phyloP scores from a whole-genome alignment of 2,113 vertebrate genomes.

The Callionymus lyra region DNA sequence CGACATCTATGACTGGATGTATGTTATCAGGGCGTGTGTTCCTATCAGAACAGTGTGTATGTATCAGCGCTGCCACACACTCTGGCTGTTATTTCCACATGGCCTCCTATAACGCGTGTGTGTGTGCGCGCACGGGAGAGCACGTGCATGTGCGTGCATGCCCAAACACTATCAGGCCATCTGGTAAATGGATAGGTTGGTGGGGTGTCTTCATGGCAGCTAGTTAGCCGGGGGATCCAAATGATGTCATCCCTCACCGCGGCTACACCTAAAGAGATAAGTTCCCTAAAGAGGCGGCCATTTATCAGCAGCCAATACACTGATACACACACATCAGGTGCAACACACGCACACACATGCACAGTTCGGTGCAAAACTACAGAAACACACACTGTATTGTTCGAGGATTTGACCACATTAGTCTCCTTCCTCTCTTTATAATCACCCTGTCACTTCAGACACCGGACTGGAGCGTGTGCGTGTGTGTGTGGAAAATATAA shows the following conservation, averaged over 20 bases:
- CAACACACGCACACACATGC: constrained; percentile 7
- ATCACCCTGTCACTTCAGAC: constrained; percentile 31
- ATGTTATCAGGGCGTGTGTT: constrained; percentile 1
- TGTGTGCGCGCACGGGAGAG: constrained; percentile 16
- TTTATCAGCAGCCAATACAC: constrained; percentile 94
- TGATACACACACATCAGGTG: constrained; percentile 22
- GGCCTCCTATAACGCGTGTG: constrained; percentile 23
- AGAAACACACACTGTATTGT: constrained; percentile 27
- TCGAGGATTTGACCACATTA: constrained; percentile 32
- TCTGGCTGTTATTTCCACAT: constrained; percentile 97
- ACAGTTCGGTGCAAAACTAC: constrained; percentile 21
- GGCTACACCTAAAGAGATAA: constrained; percentile 97
- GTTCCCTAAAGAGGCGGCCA: constrained; percentile 98
- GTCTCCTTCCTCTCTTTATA: constrained; percentile 29
- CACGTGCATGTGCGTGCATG: constrained; percentile 6
- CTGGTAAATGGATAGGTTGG: constrained; percentile 5
- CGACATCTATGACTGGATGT: neutral
- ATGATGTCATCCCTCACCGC: constrained; percentile 99
- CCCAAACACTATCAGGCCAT: constrained; percentile 1
- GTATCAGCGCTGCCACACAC: constrained; percentile 79
- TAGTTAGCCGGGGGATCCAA: constrained; percentile 78
- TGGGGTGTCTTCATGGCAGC: constrained; percentile 82
- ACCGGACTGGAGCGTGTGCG: constrained; percentile 4
- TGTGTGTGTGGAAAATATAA: constrained; percentile 4
- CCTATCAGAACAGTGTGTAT: constrained; percentile 1